A percentile compares a stretch with the other conserved stretches of the same genome.
Evolutionary conservation across 2,797 vertebrate species (phyloP).

Genomic region (Borostomias antarcticus): DNA sequence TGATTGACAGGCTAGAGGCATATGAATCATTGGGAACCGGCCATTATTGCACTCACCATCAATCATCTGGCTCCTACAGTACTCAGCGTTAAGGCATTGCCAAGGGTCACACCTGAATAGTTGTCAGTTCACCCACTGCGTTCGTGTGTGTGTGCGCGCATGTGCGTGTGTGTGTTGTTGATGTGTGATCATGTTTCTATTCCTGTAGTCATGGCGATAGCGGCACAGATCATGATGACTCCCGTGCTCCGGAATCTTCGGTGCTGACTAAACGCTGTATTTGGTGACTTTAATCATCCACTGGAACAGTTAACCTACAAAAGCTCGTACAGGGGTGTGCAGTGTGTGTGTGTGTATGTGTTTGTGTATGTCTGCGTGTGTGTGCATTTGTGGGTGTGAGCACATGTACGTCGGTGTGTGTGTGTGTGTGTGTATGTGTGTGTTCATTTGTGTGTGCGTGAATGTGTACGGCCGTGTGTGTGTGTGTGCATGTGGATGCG

Average conservation of each 20-base stretch:
- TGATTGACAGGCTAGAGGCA: not conserved
- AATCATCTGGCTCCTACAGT: not conserved
- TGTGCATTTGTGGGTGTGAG: slow-evolving; percentile 9
- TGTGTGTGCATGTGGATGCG: slow-evolving; percentile 15
- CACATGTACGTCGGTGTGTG: slow-evolving; percentile 23
- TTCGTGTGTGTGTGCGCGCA: not conserved
- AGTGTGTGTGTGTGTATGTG: not conserved
- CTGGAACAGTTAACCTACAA: slow-evolving; percentile 39
- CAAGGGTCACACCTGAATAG: not conserved
- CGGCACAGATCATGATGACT: slow-evolving; percentile 51
- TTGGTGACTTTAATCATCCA: slow-evolving; percentile 67
- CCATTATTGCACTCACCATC: not conserved
- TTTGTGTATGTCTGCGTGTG: slow-evolving; percentile 20
- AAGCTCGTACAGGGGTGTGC: slow-evolving; percentile 34
- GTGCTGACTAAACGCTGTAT: slow-evolving; percentile 60
- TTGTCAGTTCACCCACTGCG: not conserved
- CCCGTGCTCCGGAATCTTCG: slow-evolving; percentile 53
- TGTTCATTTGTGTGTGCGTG: no score
- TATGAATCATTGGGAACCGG: not conserved
- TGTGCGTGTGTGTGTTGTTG: not conserved
- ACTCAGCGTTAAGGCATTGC: not conserved
- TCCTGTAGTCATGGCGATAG: slow-evolving; percentile 46
- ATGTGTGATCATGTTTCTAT: slow-evolving; percentile 50
- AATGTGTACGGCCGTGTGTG: no score
- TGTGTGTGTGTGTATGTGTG: not conserved